Percentiles rank a stretch among this genome's conserved stretches.
Conservation (phyloP, 92 coral and sea anemone species). For the Porites lobata region DNA sequence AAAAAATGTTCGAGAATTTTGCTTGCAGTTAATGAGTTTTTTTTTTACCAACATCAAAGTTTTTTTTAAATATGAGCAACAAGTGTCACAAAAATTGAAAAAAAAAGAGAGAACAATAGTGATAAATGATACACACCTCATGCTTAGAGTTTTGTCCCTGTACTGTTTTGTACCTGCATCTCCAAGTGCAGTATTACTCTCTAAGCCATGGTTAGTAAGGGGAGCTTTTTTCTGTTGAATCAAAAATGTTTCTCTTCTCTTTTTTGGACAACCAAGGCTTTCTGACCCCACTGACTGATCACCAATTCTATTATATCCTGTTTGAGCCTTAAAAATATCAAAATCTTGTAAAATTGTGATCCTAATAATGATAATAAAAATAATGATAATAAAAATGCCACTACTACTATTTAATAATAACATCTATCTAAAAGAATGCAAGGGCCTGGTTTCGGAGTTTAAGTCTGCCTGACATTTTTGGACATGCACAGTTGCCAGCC, state of each 20-base stretch:
- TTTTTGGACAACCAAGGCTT: background rate
- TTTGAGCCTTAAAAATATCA: background rate
- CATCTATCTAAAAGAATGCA: too few relatives aligned
- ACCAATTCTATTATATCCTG: constrained; percentile 15
- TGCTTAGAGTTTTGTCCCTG: constrained; percentile 52
- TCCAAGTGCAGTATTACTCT: background rate
- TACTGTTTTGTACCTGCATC: constrained; percentile 5
- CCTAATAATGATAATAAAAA: too few relatives aligned
- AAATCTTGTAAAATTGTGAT: too few relatives aligned
- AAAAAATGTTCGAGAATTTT: background rate
- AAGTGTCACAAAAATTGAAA: too few relatives aligned
- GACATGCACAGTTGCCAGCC: too few relatives aligned
- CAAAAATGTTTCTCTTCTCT: constrained; percentile 10
- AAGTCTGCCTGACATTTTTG: too few relatives aligned
- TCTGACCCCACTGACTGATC: background rate
- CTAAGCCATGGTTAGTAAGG: background rate
- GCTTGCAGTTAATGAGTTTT: background rate
- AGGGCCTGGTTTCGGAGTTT: too few relatives aligned
- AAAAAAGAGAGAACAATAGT: too few relatives aligned
- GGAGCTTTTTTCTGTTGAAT: background rate
- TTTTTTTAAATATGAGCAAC: too few relatives aligned
- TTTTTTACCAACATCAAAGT: too few relatives aligned
- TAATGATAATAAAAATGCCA: too few relatives aligned
- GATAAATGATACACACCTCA: constrained; percentile 40
- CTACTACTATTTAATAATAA: too few relatives aligned